Conservation (phyloP, 1,140 invertebrate species). For the Heliconius nattereri region DNA sequence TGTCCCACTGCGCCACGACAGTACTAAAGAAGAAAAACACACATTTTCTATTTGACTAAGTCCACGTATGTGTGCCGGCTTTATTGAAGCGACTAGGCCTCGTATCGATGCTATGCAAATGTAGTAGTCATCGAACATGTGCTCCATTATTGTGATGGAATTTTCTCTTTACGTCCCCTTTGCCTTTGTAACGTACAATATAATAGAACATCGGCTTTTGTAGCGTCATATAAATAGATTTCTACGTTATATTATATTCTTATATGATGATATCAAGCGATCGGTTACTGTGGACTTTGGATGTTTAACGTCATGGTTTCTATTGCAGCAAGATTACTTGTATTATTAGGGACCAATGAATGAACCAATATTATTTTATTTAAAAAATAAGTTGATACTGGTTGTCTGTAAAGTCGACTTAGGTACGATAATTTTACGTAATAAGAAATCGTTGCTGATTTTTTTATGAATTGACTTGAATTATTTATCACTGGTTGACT, state of each 20-base stretch:
- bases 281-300: neutral
- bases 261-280: neutral
- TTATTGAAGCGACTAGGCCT: constrained; percentile 18
- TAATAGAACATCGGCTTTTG: constrained; percentile 1
- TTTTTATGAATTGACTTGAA: no score
- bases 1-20: neutral
- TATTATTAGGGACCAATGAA: neutral
- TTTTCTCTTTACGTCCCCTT: constrained; percentile 31
- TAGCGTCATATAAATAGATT: constrained; percentile 10
- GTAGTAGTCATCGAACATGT: constrained; percentile 33
- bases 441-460: no score
- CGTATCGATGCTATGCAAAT: constrained; percentile 35
- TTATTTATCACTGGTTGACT: no score
- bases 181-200: constrained; percentile 14
- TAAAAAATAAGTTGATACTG: neutral
- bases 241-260: neutral
- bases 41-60: neutral
- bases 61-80: neutral
- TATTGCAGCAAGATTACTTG: neutral
- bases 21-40: neutral
- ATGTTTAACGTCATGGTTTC: neutral
- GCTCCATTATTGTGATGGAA: constrained; percentile 38
- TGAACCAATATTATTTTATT: neutral
- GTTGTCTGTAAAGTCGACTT: no score
- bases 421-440: no score